Conservation (phyloP, 2,888 invertebrate genomes). For the Eristalinus aeneus region DNA sequence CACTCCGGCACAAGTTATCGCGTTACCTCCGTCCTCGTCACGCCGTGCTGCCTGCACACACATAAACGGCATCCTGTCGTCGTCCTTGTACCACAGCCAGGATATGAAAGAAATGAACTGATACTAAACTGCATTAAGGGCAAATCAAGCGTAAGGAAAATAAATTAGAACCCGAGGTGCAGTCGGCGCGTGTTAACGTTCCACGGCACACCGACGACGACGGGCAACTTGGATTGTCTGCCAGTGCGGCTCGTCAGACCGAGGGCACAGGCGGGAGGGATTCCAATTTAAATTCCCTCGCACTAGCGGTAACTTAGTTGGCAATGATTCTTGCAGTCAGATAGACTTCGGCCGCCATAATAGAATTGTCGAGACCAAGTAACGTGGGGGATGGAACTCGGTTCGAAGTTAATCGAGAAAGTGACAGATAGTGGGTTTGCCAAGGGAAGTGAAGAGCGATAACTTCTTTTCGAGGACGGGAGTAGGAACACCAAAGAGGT, state of each 20-base stretch:
- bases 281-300: slow-evolving; percentile 57
- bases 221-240: slow-evolving; percentile 59
- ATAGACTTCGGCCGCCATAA: slow-evolving; percentile 37
- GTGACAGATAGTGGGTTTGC: slow-evolving; percentile 19
- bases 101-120: slow-evolving; percentile 66
- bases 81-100: slow-evolving; percentile 28
- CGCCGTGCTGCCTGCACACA: slow-evolving; percentile 2
- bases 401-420: slow-evolving; percentile 52
- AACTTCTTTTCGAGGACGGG: not conserved
- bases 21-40: not conserved
- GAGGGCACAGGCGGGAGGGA: slow-evolving; percentile 5
- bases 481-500: too few species aligned
- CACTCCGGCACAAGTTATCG: slow-evolving; percentile 2
- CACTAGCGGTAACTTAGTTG: slow-evolving; percentile 21
- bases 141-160: slow-evolving; percentile 68
- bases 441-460: not conserved
- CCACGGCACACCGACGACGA: not conserved
- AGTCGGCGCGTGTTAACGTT: slow-evolving; percentile 4
- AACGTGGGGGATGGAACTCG: slow-evolving; percentile 13
- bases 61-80: slow-evolving; percentile 55
- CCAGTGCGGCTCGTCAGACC: slow-evolving; percentile 13
- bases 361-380: slow-evolving; percentile 27
- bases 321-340: slow-evolving; percentile 33
- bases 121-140: slow-evolving; percentile 67
- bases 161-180: slow-evolving; percentile 65